Percentiles rank a stretch among this genome's conserved stretches.
Conservation (phyloP, 2,113 vertebrate genomes). For the Takifugu bimaculatus region DNA sequence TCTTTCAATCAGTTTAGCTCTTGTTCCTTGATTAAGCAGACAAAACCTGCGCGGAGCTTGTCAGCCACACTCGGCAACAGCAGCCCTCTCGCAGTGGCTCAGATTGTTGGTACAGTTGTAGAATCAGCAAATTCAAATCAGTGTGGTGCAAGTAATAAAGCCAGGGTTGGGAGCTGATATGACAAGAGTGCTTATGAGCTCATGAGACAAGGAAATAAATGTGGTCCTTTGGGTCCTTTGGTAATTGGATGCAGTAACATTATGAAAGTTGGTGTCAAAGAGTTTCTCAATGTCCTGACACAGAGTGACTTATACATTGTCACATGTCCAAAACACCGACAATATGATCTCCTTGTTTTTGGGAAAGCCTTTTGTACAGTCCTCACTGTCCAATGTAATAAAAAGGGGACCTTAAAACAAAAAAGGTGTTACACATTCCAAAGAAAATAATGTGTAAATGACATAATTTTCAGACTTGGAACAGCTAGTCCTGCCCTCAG, state of each 20-base stretch:
- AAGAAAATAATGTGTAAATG: no score
- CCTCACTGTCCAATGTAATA: no score
- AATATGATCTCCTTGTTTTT: no score
- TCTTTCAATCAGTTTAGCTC: slow-evolving; percentile 72
- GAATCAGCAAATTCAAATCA: slow-evolving; percentile 29
- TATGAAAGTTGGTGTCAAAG: slow-evolving; percentile 2
- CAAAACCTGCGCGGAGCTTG: slow-evolving; percentile 67
- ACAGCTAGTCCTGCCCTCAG: no score
- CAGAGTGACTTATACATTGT: no score
- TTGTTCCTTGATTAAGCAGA: slow-evolving; percentile 78
- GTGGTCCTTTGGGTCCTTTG: not conserved
- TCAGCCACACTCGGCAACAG: slow-evolving; percentile 31
- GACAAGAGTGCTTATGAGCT: slow-evolving; percentile 17
- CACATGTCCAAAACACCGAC: no score
- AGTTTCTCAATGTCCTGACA: not conserved
- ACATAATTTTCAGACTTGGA: not conserved
- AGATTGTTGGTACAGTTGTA: not conserved
- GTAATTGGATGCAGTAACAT: slow-evolving; percentile 1
- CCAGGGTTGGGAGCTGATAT: slow-evolving; percentile 11
- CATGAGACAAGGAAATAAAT: slow-evolving; percentile 1
- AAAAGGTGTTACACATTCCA: no score
- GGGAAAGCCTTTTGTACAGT: no score
- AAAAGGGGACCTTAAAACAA: no score
- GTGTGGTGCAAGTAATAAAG: slow-evolving; percentile 19
- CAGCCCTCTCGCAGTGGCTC: slow-evolving; percentile 19